A percentile compares a stretch with the other conserved stretches of the same genome.
These are phyloP conservation scores for Desmophyllum pertusum DNA, from an alignment of 92 coral and sea anemone genomes.

Conservation along the genomic window DNA sequence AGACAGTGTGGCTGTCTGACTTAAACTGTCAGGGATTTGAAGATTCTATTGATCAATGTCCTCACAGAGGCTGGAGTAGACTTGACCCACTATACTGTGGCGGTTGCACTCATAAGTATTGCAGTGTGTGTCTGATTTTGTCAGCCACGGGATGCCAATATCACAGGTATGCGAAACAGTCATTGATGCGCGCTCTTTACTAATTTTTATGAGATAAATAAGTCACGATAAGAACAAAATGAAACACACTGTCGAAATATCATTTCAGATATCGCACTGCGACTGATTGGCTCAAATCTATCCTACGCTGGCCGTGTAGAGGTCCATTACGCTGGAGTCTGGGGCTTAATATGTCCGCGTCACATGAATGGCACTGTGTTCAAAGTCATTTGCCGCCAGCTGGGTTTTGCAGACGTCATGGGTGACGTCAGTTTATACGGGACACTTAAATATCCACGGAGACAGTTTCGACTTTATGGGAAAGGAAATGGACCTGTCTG, in stretches of 20 bases:
- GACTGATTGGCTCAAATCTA: too few relatives aligned
- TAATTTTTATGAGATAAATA: too few relatives aligned
- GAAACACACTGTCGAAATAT: too few relatives aligned
- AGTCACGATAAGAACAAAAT: too few relatives aligned
- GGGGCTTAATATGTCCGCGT: constrained; percentile 44
- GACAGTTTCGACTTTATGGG: too few relatives aligned
- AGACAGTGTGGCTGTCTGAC: constrained; percentile 35
- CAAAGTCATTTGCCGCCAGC: too few relatives aligned
- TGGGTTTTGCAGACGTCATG: constrained; percentile 27
- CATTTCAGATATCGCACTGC: constrained; percentile 13
- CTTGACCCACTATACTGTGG: neutral
- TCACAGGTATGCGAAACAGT: constrained; percentile 8
- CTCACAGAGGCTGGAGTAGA: constrained; percentile 53
- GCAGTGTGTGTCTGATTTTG: constrained; percentile 30
- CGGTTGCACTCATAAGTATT: constrained; percentile 4
- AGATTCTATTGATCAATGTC: constrained; percentile 43
- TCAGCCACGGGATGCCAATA: constrained; percentile 3
- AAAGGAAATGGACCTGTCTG: too few relatives aligned
- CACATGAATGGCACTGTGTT: too few relatives aligned
- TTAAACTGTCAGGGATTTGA: constrained; percentile 55
- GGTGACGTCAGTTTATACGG: constrained; percentile 24
- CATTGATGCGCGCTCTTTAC: neutral
- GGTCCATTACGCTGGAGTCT: constrained; percentile 30
- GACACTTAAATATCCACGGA: neutral
- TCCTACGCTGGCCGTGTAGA: constrained; percentile 38